Base-by-base conservation (phyloP, 92 coral and sea anemone genomes). In the Porites evermanni region DNA sequence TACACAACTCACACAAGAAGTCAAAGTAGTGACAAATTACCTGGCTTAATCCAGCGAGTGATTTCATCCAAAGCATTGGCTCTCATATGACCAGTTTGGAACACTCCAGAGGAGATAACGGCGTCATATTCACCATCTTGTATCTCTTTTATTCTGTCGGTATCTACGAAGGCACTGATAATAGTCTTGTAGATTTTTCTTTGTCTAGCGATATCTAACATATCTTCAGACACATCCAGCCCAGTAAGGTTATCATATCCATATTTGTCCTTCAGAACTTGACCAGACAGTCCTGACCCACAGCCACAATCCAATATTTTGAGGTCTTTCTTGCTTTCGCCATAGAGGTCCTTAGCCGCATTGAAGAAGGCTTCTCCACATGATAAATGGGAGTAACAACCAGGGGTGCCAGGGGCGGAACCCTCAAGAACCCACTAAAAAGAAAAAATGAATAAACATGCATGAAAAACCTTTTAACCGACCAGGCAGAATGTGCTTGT, bases 21-120 rank as follows among this genome's bases (percentile, higher is more conserved):
- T 71, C 24, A 26, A 26, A 26, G 29, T 26, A 26, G 29, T 14
- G 14, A 6, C n/a, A 51, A 32, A 47, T 71, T 12, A 76, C 80
- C 80, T 76, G 64, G 64, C 44, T 76, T 76, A 12, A 76, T 29
- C 80, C 80, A 76, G 8, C 80, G 80, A 53, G 56, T 53, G 24
- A 76, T 76, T 54, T 76, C 80, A 21, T 76, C 80, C 16, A 76
- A 54, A 2, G 17, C 64, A 23, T 53, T 9, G 66, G 80, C 66
- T 20, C 53, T 76, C 7, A 76, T 19, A 0, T 17, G 75, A 12
- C 80, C 80, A 76, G 67, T 53, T 8, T 44, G 9, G 17, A 76
- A 14, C 6, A 76, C 80, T 9, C 80, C 80, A 16, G 66, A 18
- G 16, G 66, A 29, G 5, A 54, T 4, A 1, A 76, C 67, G 10